These are phyloP conservation scores for Diaphora mendica DNA, from an alignment of 2,888 invertebrate genomes.

Conservation along the genomic window DNA sequence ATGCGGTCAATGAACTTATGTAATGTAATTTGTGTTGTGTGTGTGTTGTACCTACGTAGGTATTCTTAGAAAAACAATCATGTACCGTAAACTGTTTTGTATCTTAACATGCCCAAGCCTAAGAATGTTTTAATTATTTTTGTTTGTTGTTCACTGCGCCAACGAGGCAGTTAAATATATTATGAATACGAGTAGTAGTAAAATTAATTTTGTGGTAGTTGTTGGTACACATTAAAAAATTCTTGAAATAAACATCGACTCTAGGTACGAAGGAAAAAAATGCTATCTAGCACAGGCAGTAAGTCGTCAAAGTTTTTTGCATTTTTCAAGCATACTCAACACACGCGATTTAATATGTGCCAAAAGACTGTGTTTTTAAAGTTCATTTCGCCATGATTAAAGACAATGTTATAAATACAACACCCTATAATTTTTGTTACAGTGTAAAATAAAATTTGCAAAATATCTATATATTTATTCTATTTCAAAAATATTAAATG, in stretches of 20 bases:
- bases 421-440: not conserved
- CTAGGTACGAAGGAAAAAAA: not conserved
- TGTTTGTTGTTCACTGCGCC: too few species aligned
- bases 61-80: too few species aligned
- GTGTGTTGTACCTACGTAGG: too few species aligned
- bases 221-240: not conserved
- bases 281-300: not conserved
- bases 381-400: not conserved
- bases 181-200: not conserved
- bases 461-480: not conserved
- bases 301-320: not conserved
- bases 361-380: not conserved
- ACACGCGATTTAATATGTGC: not conserved
- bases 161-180: too few species aligned
- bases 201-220: not conserved
- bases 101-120: too few species aligned
- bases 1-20: too few species aligned
- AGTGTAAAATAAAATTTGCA: not conserved
- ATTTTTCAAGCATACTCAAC: not conserved
- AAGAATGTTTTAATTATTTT: too few species aligned
- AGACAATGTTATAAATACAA: not conserved
- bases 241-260: not conserved
- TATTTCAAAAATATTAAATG: not conserved
- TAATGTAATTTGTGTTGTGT: too few species aligned
- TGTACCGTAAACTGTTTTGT: too few species aligned